These are phyloP conservation scores for Rhodinocichla rosea DNA, from an alignment of 2,113 vertebrate genomes.

Conservation along the genomic window DNA sequence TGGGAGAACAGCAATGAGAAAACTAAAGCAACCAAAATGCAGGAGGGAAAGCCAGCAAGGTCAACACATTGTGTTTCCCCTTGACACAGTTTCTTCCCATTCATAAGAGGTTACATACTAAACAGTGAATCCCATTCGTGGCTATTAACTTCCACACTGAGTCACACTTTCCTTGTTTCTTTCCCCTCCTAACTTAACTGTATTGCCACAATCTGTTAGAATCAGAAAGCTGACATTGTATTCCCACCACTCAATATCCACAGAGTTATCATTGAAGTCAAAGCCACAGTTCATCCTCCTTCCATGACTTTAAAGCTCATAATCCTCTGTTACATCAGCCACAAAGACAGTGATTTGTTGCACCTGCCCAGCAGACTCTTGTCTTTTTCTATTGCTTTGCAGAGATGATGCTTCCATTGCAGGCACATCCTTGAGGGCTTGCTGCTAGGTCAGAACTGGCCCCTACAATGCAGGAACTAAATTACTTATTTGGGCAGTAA, in stretches of 20 bases:
- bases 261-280: background rate
- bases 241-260: background rate
- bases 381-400: background rate
- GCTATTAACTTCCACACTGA: background rate
- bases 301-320: background rate
- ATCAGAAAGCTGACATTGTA: background rate
- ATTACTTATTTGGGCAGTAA: background rate
- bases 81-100: background rate
- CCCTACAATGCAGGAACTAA: background rate
- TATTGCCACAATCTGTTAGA: background rate
- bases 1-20: background rate
- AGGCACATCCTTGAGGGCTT: background rate
- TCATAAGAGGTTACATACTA: background rate
- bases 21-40: background rate
- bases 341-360: background rate
- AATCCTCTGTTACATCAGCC: background rate
- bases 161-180: background rate
- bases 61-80: background rate
- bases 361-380: background rate
- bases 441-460: background rate
- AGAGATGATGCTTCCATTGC: background rate
- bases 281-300: background rate
- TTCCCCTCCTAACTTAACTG: background rate
- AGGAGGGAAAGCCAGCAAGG: background rate
- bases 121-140: background rate